phyloP scores from a whole-genome alignment of 2,113 vertebrate genomes.

The Pluvialis apricaria region DNA sequence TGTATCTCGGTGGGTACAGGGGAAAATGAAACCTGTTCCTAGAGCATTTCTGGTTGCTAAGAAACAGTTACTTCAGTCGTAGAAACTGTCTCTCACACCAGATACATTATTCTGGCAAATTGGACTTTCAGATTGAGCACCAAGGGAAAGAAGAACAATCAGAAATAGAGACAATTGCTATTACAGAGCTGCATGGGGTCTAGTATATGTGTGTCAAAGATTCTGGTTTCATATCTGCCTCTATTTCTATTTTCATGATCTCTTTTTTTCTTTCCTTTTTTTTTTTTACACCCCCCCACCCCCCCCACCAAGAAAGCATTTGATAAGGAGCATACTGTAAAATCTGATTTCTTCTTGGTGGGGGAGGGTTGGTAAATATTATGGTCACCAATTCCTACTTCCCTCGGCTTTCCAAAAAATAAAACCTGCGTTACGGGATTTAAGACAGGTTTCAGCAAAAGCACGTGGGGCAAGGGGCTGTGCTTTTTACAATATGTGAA shows the following conservation, averaged over 20 bases:
- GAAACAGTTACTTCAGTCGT: constrained; percentile 44
- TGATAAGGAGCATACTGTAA: neutral
- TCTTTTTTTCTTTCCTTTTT: accelerated
- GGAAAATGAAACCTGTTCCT: constrained; percentile 19
- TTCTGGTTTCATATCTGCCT: neutral
- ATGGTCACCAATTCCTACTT: neutral
- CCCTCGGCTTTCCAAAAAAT: neutral
- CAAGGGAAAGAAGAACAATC: constrained; percentile 53
- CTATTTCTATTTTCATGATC: neutral
- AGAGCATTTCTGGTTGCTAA: constrained; percentile 37
- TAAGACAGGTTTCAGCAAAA: neutral
- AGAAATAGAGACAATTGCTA: constrained; percentile 55
- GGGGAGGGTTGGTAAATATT: neutral
- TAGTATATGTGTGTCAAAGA: neutral
- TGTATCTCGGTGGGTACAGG: neutral
- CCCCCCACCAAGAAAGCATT: accelerated
- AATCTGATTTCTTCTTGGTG: neutral
- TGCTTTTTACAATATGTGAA: neutral
- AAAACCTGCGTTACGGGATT: accelerated
- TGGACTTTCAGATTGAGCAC: constrained; percentile 58
- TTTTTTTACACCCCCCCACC: too few relatives aligned
- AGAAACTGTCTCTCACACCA: constrained; percentile 42
- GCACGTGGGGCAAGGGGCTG: accelerated
- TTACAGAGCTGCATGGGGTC: constrained; percentile 36
- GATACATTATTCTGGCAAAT: constrained; percentile 44